Evolutionary conservation across 2,113 vertebrate genomes (phyloP).

Genomic region (Naja naja): DNA sequence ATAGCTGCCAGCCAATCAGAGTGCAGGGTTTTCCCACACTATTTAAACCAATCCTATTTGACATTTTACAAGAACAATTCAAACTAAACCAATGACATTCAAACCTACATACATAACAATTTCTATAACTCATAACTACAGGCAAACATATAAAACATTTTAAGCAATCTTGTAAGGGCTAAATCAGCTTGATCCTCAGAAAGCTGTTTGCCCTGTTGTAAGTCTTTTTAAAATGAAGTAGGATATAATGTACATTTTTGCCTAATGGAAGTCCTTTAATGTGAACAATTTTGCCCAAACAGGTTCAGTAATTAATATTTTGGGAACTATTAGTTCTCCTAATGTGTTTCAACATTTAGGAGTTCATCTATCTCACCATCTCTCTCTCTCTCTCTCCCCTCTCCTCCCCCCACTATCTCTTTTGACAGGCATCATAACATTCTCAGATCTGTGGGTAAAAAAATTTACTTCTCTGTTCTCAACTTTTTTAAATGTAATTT

Average conservation of each 20-base stretch:
- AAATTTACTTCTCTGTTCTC: not conserved
- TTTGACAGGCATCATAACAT: not conserved
- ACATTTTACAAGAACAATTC: no score
- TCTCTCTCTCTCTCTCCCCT: no score
- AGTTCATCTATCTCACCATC: not conserved
- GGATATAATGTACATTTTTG: not conserved
- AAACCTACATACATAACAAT: no score
- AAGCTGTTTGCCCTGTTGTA: not conserved
- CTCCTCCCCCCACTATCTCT: not conserved
- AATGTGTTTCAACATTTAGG: constrained; percentile 28
- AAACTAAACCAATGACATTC: no score
- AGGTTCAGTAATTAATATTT: constrained; percentile 5
- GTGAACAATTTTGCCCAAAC: not conserved
- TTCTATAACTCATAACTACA: not conserved
- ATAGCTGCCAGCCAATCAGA: no score
- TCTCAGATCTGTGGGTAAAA: not conserved
- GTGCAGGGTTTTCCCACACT: no score
- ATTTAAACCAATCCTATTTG: no score
- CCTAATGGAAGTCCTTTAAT: not conserved
- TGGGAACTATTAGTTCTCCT: not conserved
- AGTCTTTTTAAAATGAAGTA: not conserved
- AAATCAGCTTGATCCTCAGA: not conserved
- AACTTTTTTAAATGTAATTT: not conserved
- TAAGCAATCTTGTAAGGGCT: not conserved
- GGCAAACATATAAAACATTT: not conserved